Percentiles rank a stretch among this genome's conserved stretches.
phyloP scores from a whole-genome alignment of 2,797 vertebrate species.

The Ptychobarbus kaznakovi region DNA sequence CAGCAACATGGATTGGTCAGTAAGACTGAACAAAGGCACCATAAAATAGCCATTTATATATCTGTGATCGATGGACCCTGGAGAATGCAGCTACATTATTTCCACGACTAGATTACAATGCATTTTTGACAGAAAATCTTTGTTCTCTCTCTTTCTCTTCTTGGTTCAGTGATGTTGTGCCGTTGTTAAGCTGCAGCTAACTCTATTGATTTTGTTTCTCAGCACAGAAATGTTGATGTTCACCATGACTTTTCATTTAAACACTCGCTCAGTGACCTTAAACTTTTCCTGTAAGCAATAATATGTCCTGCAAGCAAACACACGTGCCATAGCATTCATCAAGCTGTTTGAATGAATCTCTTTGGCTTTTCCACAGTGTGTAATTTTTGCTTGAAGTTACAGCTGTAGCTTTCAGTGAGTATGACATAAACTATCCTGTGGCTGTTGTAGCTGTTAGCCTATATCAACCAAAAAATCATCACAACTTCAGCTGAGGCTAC shows the following conservation, averaged over 20 bases:
- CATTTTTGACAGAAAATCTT: constrained; percentile 31
- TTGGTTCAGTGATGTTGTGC: neutral
- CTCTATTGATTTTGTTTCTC: constrained; percentile 44
- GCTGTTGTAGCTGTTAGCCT: neutral
- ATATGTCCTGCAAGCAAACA: neutral
- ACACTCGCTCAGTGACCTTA: constrained; percentile 5
- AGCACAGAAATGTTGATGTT: neutral
- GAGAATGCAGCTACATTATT: constrained; percentile 16
- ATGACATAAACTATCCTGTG: constrained; percentile 8
- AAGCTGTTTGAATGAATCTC: constrained; percentile 1
- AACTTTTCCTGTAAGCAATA: constrained; percentile 13
- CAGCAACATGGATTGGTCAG: neutral
- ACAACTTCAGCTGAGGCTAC: neutral
- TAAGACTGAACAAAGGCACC: neutral
- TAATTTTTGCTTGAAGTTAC: neutral
- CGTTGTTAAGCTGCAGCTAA: constrained; percentile 14
- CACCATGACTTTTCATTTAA: constrained; percentile 11
- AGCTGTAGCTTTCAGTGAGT: neutral
- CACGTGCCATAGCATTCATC: neutral
- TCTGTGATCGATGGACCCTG: neutral
- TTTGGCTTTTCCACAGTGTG: neutral
- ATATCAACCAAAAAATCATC: neutral
- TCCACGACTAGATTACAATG: constrained; percentile 8
- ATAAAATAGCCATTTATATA: neutral
- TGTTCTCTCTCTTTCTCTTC: neutral